These are phyloP conservation scores for Drosophila ficusphila DNA, from an alignment of 1,140 invertebrate genomes.

Conservation along the genomic window DNA sequence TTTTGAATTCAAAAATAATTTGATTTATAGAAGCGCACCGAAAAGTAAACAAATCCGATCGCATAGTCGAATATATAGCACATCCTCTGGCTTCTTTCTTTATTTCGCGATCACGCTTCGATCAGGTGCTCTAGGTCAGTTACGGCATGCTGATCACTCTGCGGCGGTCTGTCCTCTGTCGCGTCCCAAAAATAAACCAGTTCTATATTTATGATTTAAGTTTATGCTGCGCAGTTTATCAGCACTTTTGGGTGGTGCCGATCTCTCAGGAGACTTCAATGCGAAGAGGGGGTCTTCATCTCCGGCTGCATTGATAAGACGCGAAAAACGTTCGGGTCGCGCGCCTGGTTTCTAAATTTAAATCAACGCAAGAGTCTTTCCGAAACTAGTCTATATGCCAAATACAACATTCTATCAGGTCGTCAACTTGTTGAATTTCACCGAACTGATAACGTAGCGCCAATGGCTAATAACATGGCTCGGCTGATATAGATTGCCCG, in stretches of 20 bases:
- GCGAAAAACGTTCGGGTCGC: slow-evolving; percentile 34
- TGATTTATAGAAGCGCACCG: slow-evolving; percentile 13
- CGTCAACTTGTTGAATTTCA: slow-evolving; percentile 22
- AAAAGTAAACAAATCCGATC: slow-evolving; percentile 30
- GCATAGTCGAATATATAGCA: not conserved
- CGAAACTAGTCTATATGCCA: slow-evolving; percentile 16
- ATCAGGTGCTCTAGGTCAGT: slow-evolving; percentile 79
- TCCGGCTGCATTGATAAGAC: slow-evolving; percentile 58
- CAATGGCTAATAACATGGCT: slow-evolving; percentile 24
- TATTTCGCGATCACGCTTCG: slow-evolving; percentile 65
- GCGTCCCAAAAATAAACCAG: slow-evolving; percentile 69
- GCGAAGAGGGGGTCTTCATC: not conserved
- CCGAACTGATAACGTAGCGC: slow-evolving; percentile 46
- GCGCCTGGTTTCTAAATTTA: slow-evolving; percentile 67
- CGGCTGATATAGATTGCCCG: slow-evolving; percentile 39
- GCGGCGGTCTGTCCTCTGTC: slow-evolving; percentile 12
- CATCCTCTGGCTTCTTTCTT: slow-evolving; percentile 7
- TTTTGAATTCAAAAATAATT: not conserved
- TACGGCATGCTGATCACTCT: slow-evolving; percentile 56
- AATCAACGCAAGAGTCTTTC: slow-evolving; percentile 37
- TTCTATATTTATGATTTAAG: slow-evolving; percentile 72
- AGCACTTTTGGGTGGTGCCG: slow-evolving; percentile 15
- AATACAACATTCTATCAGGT: slow-evolving; percentile 11
- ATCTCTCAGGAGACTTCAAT: slow-evolving; percentile 9
- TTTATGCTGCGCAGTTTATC: slow-evolving; percentile 79